phyloP scores from a whole-genome alignment of 2,797 vertebrate genomes.

The Argyrosomus regius region DNA sequence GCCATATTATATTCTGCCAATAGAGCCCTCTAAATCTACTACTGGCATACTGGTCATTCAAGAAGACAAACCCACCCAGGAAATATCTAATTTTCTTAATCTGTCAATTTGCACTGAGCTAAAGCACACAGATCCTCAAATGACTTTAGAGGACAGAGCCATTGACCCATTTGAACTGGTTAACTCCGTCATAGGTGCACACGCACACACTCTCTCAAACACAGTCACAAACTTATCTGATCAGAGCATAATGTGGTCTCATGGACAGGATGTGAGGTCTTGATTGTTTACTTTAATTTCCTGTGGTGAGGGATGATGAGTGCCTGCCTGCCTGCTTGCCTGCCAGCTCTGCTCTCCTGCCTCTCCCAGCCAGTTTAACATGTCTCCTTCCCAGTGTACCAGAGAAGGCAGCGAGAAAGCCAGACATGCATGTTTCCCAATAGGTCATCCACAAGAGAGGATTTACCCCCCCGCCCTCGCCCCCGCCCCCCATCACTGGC shows the following conservation, averaged over 20 bases:
- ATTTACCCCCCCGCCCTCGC: slow-evolving; percentile 49
- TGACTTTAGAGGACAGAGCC: not conserved
- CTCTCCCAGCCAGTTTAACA: slow-evolving; percentile 58
- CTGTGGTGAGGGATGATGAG: slow-evolving; percentile 81
- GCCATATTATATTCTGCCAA: too few species aligned
- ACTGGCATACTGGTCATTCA: too few species aligned
- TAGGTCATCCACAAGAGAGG: slow-evolving; percentile 44
- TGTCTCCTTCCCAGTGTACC: slow-evolving; percentile 53
- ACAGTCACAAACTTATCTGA: slow-evolving; percentile 55
- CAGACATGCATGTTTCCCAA: slow-evolving; percentile 55
- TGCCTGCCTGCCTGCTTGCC: slow-evolving; percentile 65
- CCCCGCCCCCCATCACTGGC: not conserved
- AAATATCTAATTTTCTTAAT: not conserved
- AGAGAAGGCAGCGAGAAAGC: slow-evolving; percentile 38
- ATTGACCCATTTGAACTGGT: slow-evolving; percentile 7
- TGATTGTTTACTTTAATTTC: slow-evolving; percentile 87
- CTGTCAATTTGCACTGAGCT: not conserved
- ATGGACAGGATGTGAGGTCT: slow-evolving; percentile 80
- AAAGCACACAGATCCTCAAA: not conserved
- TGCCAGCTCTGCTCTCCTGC: slow-evolving; percentile 54
- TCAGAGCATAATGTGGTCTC: slow-evolving; percentile 73
- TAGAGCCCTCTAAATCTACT: too few species aligned
- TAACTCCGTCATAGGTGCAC: slow-evolving; percentile 13
- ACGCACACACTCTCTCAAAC: slow-evolving; percentile 34
- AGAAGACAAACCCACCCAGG: too few species aligned